Conservation (phyloP, 2,113 vertebrate genomes). For the Labeo catla region DNA sequence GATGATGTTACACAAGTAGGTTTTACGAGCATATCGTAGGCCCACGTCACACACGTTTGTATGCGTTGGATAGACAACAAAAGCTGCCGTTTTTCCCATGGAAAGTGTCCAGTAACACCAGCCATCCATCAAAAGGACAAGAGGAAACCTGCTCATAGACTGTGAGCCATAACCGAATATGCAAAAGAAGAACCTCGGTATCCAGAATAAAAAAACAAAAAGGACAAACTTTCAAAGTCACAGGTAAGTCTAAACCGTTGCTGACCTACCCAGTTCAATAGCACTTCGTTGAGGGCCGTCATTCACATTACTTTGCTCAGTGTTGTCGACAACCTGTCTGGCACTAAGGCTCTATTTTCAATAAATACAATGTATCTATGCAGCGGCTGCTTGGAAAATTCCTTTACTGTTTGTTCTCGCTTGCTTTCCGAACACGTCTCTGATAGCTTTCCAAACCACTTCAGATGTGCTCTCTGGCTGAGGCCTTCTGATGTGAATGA, state of each 20-base stretch:
- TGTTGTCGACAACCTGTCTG: constrained; percentile 53
- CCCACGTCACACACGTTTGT: neutral
- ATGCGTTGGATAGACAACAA: neutral
- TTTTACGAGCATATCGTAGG: neutral
- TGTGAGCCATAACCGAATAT: neutral
- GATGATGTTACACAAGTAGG: neutral
- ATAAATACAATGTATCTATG: neutral
- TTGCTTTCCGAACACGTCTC: constrained; percentile 37
- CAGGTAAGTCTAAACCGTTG: constrained; percentile 22
- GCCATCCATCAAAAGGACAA: neutral
- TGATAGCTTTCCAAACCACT: constrained; percentile 55
- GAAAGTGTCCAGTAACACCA: neutral
- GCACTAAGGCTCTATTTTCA: constrained; percentile 52
- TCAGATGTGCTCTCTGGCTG: constrained; percentile 23
- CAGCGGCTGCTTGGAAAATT: constrained; percentile 50
- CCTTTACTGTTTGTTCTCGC: constrained; percentile 58
- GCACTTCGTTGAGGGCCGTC: constrained; percentile 51
- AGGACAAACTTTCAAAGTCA: neutral
- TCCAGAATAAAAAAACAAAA: neutral
- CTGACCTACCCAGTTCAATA: constrained; percentile 2
- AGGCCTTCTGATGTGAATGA: constrained; percentile 34
- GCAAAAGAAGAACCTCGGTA: neutral
- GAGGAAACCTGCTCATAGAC: neutral
- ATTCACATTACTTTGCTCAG: constrained; percentile 54
- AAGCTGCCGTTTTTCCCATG: constrained; percentile 5